A percentile compares a stretch with the other conserved stretches of the same genome.
These are phyloP conservation scores for Eupithecia dodoneata DNA, from an alignment of 2,888 invertebrate species.

Conservation along the genomic window DNA sequence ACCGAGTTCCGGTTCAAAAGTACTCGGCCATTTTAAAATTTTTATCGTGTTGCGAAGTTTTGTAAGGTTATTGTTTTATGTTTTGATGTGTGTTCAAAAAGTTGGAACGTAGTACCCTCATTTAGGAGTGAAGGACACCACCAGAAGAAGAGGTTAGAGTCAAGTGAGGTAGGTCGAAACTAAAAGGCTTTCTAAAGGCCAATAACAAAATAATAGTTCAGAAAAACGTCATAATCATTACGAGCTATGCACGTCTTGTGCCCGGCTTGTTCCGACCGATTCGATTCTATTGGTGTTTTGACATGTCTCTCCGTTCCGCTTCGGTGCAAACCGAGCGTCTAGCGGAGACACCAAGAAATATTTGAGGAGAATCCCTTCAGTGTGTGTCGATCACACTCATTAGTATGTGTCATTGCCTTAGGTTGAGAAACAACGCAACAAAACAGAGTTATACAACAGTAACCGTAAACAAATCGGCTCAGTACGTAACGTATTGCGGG, in stretches of 20 bases:
- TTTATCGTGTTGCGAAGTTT: background rate
- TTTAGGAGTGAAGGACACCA: background rate
- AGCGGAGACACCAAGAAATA: background rate
- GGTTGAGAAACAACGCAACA: background rate
- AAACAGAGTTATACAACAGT: background rate
- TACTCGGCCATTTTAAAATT: background rate
- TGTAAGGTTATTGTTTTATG: background rate
- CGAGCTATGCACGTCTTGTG: too few species aligned
- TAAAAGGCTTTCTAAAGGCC: too few species aligned
- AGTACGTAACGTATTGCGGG: background rate
- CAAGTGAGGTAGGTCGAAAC: too few species aligned
- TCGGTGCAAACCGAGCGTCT: background rate
- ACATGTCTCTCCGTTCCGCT: background rate
- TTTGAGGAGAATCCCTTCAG: background rate
- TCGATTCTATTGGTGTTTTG: background rate
- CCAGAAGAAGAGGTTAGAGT: too few species aligned
- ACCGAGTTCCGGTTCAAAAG: slow-evolving; percentile 3
- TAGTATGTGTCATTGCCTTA: background rate
- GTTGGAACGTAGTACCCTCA: background rate
- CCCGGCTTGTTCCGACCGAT: background rate
- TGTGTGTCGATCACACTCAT: background rate
- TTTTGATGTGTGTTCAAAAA: background rate
- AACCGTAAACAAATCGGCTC: background rate
- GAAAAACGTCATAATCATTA: too few species aligned
- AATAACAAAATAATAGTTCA: too few species aligned